These are phyloP conservation scores for Pantherophis alleghaniensis DNA, from an alignment of 2,797 vertebrate genomes.

Conservation along the genomic window DNA sequence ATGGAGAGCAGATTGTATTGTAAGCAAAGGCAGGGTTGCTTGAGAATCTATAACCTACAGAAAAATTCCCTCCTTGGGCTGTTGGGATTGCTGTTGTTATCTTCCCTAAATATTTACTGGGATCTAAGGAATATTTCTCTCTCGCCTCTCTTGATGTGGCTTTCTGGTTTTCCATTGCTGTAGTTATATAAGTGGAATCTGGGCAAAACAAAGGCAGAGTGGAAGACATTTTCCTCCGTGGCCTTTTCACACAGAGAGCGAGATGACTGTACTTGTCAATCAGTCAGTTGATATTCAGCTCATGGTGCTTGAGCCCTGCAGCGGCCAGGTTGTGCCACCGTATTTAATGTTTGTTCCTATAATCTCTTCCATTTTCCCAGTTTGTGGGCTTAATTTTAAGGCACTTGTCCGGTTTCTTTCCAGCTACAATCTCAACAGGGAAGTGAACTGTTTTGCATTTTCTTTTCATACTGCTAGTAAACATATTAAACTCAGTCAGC, in stretches of 20 bases:
- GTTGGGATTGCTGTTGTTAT: not conserved
- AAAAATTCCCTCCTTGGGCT: slow-evolving; percentile 9
- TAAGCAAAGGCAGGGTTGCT: no score
- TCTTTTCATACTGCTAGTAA: not conserved
- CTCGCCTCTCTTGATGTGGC: not conserved
- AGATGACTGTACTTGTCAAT: not conserved
- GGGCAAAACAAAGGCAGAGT: not conserved
- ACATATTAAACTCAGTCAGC: not conserved
- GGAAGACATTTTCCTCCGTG: not conserved
- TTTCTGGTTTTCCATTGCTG: not conserved
- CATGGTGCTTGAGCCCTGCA: fast-evolving
- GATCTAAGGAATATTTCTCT: not conserved
- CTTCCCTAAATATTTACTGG: not conserved
- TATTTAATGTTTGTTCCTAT: not conserved
- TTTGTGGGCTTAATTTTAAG: not conserved
- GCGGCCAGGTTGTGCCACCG: not conserved
- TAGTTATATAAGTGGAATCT: not conserved
- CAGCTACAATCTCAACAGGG: not conserved
- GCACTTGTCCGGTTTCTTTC: not conserved
- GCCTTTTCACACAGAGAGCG: not conserved
- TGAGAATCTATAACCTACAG: not conserved
- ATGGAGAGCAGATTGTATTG: not conserved
- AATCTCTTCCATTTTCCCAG: not conserved
- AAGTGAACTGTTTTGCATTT: no score
- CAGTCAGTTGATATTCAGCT: not conserved